phyloP scores from a whole-genome alignment of 2,888 invertebrate species.

The Arctia plantaginis region DNA sequence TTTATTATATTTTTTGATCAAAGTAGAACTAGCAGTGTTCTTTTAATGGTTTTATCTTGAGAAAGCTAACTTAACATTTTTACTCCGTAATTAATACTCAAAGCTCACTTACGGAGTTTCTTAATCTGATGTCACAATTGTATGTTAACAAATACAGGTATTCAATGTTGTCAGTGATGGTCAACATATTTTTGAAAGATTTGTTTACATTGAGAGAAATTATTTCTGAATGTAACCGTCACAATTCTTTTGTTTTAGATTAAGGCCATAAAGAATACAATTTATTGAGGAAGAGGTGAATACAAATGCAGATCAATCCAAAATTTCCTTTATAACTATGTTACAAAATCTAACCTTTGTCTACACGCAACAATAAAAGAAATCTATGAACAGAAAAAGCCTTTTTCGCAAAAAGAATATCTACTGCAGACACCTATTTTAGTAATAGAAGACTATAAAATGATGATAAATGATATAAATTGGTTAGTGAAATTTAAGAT shows the following conservation, averaged over 20 bases:
- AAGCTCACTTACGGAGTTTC: not conserved
- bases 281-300: not conserved
- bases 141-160: not conserved
- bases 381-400: not conserved
- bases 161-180: not conserved
- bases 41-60: not conserved
- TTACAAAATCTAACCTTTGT: conserved; percentile 12
- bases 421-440: not conserved
- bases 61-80: not conserved
- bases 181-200: not conserved
- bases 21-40: not conserved
- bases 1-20: not conserved
- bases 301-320: not conserved
- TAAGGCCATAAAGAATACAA: not conserved
- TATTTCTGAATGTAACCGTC: not conserved
- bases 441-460: not conserved
- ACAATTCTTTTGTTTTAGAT: not conserved
- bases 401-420: not conserved
- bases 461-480: not conserved
- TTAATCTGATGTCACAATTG: not conserved
- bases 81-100: not conserved
- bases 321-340: not conserved
- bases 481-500: not conserved
- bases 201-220: too few relatives aligned
- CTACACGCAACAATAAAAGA: not conserved